phyloP scores from a whole-genome alignment of 2,888 invertebrate genomes.

The Zygothrica quintamaculata region DNA sequence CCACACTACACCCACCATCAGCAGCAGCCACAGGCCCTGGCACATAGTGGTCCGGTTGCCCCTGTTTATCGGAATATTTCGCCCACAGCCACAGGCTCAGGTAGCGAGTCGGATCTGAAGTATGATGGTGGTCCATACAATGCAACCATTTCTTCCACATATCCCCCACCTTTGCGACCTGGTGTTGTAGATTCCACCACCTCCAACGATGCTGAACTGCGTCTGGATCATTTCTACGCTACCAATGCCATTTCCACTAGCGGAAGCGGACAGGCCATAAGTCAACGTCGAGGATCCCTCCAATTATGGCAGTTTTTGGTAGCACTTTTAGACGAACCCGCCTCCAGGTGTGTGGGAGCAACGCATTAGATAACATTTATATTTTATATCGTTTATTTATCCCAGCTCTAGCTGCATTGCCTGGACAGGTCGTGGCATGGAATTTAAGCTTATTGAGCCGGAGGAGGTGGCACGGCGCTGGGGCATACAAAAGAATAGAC shows the following conservation, averaged over 20 bases:
- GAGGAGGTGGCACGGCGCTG: constrained; percentile 98
- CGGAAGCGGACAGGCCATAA: constrained; percentile 79
- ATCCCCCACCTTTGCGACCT: constrained; percentile 76
- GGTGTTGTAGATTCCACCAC: constrained; percentile 81
- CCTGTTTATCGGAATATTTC: constrained; percentile 73
- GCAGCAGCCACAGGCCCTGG: constrained; percentile 66
- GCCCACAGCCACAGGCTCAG: constrained; percentile 58
- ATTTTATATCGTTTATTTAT: neutral
- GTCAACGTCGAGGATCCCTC: constrained; percentile 91
- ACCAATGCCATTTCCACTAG: constrained; percentile 80
- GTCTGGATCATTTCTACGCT: constrained; percentile 82
- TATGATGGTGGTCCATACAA: constrained; percentile 83
- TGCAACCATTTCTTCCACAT: constrained; percentile 82
- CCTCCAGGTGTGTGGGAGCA: constrained; percentile 83
- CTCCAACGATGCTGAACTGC: constrained; percentile 83
- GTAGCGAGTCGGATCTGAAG: constrained; percentile 78
- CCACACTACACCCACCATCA: constrained; percentile 67
- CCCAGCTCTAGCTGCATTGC: constrained; percentile 92
- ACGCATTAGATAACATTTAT: neutral
- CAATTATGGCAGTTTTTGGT: constrained; percentile 98
- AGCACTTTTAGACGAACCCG: constrained; percentile 89
- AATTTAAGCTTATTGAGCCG: constrained; percentile 97
- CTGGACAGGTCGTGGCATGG: constrained; percentile 97
- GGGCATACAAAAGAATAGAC: constrained; percentile 98
- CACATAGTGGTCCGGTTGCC: constrained; percentile 33